Evolutionary conservation across 1,140 invertebrate genomes (phyloP).

Genomic region (Drosophila seguyi): DNA sequence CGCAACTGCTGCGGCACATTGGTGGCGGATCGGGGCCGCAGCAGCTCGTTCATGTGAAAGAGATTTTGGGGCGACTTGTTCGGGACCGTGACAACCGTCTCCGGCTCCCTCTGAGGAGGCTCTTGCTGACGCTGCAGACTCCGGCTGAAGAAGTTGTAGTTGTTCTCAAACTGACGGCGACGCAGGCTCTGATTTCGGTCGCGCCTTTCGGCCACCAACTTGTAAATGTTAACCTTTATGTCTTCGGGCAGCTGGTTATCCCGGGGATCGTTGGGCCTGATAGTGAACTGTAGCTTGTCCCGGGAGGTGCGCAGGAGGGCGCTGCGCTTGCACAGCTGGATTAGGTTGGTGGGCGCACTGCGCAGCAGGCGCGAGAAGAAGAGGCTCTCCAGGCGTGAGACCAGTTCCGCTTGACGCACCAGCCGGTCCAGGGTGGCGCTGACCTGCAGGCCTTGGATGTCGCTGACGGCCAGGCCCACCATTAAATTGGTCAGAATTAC

Average conservation of each 20-base stretch:
- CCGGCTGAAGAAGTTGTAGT: constrained; percentile 77
- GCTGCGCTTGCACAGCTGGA: constrained; percentile 88
- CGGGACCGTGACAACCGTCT: not conserved
- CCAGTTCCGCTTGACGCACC: constrained; percentile 92
- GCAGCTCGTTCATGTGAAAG: constrained; percentile 68
- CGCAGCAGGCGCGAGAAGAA: constrained; percentile 91
- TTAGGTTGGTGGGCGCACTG: constrained; percentile 88
- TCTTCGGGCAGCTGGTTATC: constrained; percentile 91
- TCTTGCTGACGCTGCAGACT: constrained; percentile 62
- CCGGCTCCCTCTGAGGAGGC: constrained; percentile 19
- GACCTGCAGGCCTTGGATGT: constrained; percentile 93
- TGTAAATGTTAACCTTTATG: constrained; percentile 89
- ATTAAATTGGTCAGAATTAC: constrained; percentile 94
- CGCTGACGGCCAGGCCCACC: constrained; percentile 93
- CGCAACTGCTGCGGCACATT: constrained; percentile 77
- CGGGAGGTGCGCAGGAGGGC: constrained; percentile 90
- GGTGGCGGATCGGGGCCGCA: constrained; percentile 77
- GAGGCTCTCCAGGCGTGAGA: constrained; percentile 92
- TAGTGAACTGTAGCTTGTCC: constrained; percentile 89
- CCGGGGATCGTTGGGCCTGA: constrained; percentile 92
- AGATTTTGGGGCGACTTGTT: constrained; percentile 23
- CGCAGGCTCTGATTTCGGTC: constrained; percentile 86
- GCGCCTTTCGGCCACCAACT: constrained; percentile 89
- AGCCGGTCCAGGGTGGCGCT: constrained; percentile 92
- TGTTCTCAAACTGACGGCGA: constrained; percentile 86